Percentiles rank a stretch among this genome's conserved stretches.
phyloP scores from a whole-genome alignment of 2,113 vertebrate genomes.

The Cricetomys ansorgei region DNA sequence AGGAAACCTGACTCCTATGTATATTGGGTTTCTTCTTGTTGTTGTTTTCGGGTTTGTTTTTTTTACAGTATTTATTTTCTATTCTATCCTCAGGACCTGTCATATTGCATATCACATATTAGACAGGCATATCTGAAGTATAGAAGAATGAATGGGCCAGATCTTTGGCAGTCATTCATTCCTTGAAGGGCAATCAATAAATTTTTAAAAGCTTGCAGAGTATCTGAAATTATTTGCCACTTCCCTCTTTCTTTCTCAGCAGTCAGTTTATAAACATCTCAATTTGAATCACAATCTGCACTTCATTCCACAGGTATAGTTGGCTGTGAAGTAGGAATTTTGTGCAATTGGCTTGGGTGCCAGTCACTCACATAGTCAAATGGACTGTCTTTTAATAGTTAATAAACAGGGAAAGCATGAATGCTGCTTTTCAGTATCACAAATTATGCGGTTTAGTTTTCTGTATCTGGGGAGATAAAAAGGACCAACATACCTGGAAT shows the following conservation, averaged over 20 bases:
- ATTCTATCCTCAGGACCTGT: not conserved
- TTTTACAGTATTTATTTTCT: not conserved
- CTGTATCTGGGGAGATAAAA: not conserved
- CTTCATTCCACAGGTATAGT: not conserved
- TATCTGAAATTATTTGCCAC: not conserved
- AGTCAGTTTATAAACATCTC: not conserved
- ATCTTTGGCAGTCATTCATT: not conserved
- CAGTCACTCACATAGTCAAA: not conserved
- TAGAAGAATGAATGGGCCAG: not conserved
- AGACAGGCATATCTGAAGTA: too few relatives aligned
- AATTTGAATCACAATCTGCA: not conserved
- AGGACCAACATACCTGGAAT: not conserved
- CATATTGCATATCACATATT: not conserved
- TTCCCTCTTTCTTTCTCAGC: not conserved
- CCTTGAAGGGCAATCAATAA: not conserved
- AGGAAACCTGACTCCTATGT: not conserved
- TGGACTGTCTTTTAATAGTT: not conserved
- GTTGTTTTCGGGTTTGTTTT: too few relatives aligned
- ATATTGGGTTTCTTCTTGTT: not conserved
- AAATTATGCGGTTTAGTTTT: not conserved
- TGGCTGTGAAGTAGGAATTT: not conserved
- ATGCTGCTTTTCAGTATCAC: not conserved
- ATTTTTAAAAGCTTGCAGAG: not conserved
- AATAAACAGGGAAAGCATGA: not conserved
- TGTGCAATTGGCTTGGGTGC: not conserved